Percentiles rank a stretch among this genome's conserved stretches.
Evolutionary conservation across 2,888 invertebrate genomes (phyloP).

Genomic region (Lymantria dispar): DNA sequence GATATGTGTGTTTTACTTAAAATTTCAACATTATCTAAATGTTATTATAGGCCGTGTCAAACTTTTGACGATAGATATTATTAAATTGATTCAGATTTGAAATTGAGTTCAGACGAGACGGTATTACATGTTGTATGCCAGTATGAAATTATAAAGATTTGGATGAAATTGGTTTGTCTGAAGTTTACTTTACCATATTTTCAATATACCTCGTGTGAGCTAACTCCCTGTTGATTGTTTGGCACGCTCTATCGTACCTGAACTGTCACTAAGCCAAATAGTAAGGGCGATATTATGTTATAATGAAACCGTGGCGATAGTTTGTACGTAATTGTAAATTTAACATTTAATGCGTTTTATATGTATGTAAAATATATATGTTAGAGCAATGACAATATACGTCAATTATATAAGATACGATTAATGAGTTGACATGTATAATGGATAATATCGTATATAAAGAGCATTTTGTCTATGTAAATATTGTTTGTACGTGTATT

Average conservation of each 20-base stretch:
- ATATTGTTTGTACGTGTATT: conserved; percentile 37
- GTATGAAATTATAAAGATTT: conserved; percentile 24
- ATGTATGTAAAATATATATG: conserved; percentile 46
- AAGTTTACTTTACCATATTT: conserved; percentile 5
- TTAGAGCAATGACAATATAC: conserved; percentile 69
- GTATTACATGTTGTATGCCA: conserved; percentile 14
- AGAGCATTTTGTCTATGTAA: conserved; percentile 43
- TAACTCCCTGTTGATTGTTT: conserved; percentile 41
- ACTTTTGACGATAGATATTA: conserved; percentile 30
- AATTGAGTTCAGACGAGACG: conserved; percentile 22
- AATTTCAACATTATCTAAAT: conserved; percentile 47
- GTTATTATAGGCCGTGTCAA: conserved; percentile 63
- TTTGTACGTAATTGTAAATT: conserved; percentile 38
- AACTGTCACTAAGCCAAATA: conserved; percentile 63
- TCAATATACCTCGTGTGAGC: conserved; percentile 9
- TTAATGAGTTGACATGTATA: conserved; percentile 47
- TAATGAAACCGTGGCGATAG: conserved; percentile 62
- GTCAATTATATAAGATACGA: conserved; percentile 70
- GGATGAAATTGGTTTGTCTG: conserved; percentile 11
- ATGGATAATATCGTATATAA: conserved; percentile 21
- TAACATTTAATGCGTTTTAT: conserved; percentile 43
- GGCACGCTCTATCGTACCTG: conserved; percentile 71
- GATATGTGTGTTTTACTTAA: conserved; percentile 53
- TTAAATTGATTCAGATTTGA: not conserved
- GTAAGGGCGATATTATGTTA: conserved; percentile 41